phyloP scores from a whole-genome alignment of 1,140 invertebrate species.

The Drosophila pectinifera region DNA sequence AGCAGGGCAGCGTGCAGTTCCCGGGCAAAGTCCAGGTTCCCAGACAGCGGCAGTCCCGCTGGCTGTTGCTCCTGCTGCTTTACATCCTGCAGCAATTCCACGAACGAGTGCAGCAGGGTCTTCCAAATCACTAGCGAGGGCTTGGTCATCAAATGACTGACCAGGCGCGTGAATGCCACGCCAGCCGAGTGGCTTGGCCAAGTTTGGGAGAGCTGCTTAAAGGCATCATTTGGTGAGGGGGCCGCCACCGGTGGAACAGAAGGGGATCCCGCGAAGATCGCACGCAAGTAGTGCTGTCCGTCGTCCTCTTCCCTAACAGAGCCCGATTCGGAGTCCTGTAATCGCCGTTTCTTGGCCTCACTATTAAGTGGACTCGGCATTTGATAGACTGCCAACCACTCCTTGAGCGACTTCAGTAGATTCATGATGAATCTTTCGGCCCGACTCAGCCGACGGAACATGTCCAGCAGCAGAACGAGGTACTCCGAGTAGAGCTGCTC shows the following conservation, averaged over 20 bases:
- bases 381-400: constrained; percentile 51
- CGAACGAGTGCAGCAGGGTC: constrained; percentile 63
- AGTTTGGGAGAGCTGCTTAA: constrained; percentile 44
- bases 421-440: constrained; percentile 74
- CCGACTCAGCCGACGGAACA: constrained; percentile 72
- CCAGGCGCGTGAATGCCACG: constrained; percentile 63
- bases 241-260: too few species aligned
- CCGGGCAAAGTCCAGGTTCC: constrained; percentile 50
- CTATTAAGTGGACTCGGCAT: neutral
- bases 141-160: constrained; percentile 71
- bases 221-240: constrained; percentile 16
- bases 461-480: constrained; percentile 69
- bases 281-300: constrained; percentile 8
- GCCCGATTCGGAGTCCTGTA: neutral
- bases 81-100: constrained; percentile 50
- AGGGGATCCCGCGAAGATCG: constrained; percentile 2
- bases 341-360: constrained; percentile 4
- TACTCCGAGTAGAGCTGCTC: constrained; percentile 65
- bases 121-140: constrained; percentile 82
- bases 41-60: constrained; percentile 6
- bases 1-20: constrained; percentile 73
- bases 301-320: neutral
- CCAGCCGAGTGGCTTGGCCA: constrained; percentile 72
- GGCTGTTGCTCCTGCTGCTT: neutral
- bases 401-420: constrained; percentile 62